phyloP scores from a whole-genome alignment of 2,888 invertebrate species.

The Pyrrhosoma nymphula region DNA sequence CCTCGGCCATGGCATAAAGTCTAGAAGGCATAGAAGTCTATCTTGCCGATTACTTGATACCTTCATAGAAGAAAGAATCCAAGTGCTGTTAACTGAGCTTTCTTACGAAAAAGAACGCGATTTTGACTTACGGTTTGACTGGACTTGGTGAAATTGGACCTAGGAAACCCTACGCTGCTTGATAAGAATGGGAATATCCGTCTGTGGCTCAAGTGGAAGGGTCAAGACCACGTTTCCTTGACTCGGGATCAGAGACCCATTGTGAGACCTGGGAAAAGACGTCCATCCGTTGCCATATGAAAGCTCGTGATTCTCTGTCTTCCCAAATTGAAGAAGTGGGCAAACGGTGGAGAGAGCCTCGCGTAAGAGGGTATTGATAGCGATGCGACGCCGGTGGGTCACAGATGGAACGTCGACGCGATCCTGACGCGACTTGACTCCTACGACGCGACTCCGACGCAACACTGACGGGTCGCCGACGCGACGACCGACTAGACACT shows the following conservation, averaged over 20 bases:
- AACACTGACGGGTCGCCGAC: neutral
- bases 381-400: neutral
- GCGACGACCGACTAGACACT: neutral
- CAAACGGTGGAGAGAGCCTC: too few species aligned
- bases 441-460: neutral
- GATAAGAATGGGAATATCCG: neutral
- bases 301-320: too few species aligned
- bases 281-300: too few species aligned
- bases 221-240: neutral
- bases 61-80: too few species aligned
- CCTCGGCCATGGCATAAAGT: too few species aligned
- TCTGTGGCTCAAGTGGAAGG: neutral
- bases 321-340: too few species aligned
- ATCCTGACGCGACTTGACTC: neutral
- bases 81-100: too few species aligned
- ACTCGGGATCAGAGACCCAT: neutral
- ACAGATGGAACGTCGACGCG: neutral
- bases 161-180: neutral
- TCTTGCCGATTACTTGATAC: too few species aligned
- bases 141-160: neutral
- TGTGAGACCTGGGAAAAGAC: too few species aligned
- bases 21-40: too few species aligned
- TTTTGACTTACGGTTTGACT: too few species aligned
- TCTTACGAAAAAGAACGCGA: too few species aligned
- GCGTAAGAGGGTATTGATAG: neutral